Percentiles rank a stretch among this genome's conserved stretches.
Conservation (phyloP, 2,888 invertebrate species). For the Phalera bucephala region DNA sequence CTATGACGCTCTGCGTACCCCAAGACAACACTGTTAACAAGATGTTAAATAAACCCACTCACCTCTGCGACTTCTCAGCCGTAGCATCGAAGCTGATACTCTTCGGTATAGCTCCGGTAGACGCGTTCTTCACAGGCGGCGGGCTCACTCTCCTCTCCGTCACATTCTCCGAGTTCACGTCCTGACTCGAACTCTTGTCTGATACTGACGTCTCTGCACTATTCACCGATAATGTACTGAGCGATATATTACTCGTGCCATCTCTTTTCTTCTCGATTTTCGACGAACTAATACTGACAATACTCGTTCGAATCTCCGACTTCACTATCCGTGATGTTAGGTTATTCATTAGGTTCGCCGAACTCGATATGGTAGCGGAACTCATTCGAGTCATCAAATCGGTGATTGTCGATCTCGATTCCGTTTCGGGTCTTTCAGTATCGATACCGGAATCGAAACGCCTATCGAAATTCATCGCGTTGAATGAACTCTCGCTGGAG, state of each 20-base stretch:
- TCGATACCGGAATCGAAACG: slow-evolving; percentile 62
- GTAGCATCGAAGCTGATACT: slow-evolving; percentile 96
- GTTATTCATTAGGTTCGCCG: slow-evolving; percentile 62
- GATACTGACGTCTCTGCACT: slow-evolving; percentile 70
- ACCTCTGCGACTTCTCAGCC: slow-evolving; percentile 90
- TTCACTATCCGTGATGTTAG: slow-evolving; percentile 62
- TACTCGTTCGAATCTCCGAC: slow-evolving; percentile 68
- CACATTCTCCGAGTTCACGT: slow-evolving; percentile 73
- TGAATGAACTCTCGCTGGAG: slow-evolving; percentile 75
- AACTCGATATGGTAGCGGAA: slow-evolving; percentile 65
- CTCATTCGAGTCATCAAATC: slow-evolving; percentile 74
- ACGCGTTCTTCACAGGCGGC: slow-evolving; percentile 67
- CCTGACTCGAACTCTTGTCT: slow-evolving; percentile 75
- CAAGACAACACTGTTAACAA: neutral
- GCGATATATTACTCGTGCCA: slow-evolving; percentile 60
- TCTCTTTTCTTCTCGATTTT: slow-evolving; percentile 66
- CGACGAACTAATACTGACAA: slow-evolving; percentile 72
- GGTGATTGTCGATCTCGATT: slow-evolving; percentile 59
- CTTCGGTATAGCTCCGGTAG: slow-evolving; percentile 94
- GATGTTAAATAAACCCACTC: slow-evolving; percentile 6
- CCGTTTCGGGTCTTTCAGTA: slow-evolving; percentile 52
- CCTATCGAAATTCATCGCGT: slow-evolving; percentile 66
- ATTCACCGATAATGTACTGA: slow-evolving; percentile 73
- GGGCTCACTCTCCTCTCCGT: slow-evolving; percentile 71
- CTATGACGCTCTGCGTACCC: neutral